Percentiles rank a stretch among this genome's conserved stretches.
These are phyloP conservation scores for Molossus molossus DNA, from an alignment of 2,797 vertebrate species.

Conservation along the genomic window DNA sequence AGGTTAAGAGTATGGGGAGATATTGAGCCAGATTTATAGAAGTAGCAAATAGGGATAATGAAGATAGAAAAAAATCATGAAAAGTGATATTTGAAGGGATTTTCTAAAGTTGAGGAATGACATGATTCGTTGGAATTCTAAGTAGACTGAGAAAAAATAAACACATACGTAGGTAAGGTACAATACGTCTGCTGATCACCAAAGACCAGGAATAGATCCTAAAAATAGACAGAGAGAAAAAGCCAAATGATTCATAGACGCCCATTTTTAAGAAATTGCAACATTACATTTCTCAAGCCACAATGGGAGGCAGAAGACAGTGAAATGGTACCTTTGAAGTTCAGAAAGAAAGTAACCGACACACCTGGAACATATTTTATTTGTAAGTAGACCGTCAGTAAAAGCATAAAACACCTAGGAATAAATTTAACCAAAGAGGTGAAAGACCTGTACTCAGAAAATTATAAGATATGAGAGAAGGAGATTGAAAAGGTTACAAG, in stretches of 20 bases:
- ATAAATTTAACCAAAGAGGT: background rate
- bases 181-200: background rate
- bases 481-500: background rate
- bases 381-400: background rate
- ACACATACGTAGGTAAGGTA: background rate
- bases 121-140: background rate
- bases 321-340: background rate
- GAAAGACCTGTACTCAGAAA: background rate
- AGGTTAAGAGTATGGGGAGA: background rate
- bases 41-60: background rate
- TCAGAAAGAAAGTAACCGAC: background rate
- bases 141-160: background rate
- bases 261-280: background rate
- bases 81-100: background rate
- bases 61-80: background rate
- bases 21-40: background rate
- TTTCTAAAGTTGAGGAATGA: background rate
- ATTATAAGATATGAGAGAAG: background rate
- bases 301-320: background rate
- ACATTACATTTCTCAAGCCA: background rate
- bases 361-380: background rate
- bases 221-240: constrained; percentile 5
- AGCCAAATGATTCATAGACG: background rate
- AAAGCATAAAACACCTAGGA: background rate
- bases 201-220: background rate